A percentile compares a stretch with the other conserved stretches of the same genome.
These are phyloP conservation scores for Coranthus polyacanthus DNA, from an alignment of 2,797 vertebrate species.

Conservation along the genomic window DNA sequence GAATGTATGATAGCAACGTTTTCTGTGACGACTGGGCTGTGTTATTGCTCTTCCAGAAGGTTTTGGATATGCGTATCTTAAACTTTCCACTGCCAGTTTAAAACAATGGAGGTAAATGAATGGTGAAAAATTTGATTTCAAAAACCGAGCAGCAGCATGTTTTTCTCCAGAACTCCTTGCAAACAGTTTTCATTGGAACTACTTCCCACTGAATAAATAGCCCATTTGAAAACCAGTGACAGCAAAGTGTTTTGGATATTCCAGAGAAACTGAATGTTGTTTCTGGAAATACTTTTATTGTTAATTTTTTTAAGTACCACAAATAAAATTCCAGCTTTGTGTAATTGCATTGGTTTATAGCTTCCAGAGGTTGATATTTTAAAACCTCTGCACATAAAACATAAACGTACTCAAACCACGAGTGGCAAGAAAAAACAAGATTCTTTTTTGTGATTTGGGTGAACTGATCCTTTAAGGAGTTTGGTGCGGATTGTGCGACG, in stretches of 20 bases:
- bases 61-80: no score
- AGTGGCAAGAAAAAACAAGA: neutral
- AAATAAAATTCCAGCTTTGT: neutral
- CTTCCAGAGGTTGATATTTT: neutral
- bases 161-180: conserved; percentile 23
- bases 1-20: no score
- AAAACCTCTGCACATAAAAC: neutral
- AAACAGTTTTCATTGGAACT: conserved; percentile 44
- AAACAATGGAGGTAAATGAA: neutral
- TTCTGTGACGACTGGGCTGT: no score
- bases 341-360: neutral
- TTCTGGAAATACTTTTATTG: conserved; percentile 15
- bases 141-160: conserved; percentile 11
- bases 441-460: neutral
- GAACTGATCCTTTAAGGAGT: conserved; percentile 34
- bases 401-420: neutral
- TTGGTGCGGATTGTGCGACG: conserved; percentile 27
- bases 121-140: conserved; percentile 15
- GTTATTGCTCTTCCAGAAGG: no score
- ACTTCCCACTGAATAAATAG: conserved; percentile 14
- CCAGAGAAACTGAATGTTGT: conserved; percentile 14
- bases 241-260: conserved; percentile 1
- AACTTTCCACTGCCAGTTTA: conserved; percentile 33
- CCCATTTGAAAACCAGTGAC: conserved; percentile 24
- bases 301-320: conserved; percentile 10